Evolutionary conservation across 1,140 invertebrate species (phyloP).

Genomic region (Nasonia longicornis): DNA sequence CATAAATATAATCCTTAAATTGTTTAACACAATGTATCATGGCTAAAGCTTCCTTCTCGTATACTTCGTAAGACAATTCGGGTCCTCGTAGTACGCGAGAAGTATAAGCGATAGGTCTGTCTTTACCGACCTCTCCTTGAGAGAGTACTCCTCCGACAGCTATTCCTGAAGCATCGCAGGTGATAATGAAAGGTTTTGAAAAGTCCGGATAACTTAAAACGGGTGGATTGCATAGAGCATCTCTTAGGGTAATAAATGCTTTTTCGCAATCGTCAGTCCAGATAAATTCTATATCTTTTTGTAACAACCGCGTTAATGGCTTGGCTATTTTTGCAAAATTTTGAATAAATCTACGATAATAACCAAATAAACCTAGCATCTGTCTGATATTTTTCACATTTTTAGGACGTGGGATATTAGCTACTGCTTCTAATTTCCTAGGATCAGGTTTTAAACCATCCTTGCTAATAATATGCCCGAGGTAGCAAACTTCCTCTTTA

Average conservation of each 20-base stretch:
- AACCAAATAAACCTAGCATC: constrained; percentile 52
- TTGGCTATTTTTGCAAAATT: constrained; percentile 54
- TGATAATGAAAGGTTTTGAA: too few relatives aligned
- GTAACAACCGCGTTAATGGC: constrained; percentile 54
- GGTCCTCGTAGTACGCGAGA: too few relatives aligned
- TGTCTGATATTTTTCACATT: constrained; percentile 47
- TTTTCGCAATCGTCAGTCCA: constrained; percentile 31
- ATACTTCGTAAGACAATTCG: too few relatives aligned
- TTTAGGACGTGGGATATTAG: not conserved
- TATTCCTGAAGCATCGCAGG: too few relatives aligned
- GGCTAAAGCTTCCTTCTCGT: too few relatives aligned
- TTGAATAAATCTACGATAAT: constrained; percentile 50
- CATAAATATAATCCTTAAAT: too few relatives aligned
- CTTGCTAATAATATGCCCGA: constrained; percentile 52
- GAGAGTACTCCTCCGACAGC: too few relatives aligned
- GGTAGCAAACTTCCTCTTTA: constrained; percentile 48
- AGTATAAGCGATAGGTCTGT: too few relatives aligned
- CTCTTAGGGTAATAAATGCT: constrained; percentile 40
- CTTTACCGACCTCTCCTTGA: too few relatives aligned
- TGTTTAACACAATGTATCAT: too few relatives aligned
- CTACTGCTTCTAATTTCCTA: constrained; percentile 34
- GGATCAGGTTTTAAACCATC: constrained; percentile 50
- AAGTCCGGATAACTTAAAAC: too few relatives aligned
- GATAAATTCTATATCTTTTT: constrained; percentile 51
- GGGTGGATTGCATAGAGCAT: too few relatives aligned